Evolutionary conservation across 1,140 invertebrate genomes (phyloP).

Genomic region (Thaumatotibia leucotreta): DNA sequence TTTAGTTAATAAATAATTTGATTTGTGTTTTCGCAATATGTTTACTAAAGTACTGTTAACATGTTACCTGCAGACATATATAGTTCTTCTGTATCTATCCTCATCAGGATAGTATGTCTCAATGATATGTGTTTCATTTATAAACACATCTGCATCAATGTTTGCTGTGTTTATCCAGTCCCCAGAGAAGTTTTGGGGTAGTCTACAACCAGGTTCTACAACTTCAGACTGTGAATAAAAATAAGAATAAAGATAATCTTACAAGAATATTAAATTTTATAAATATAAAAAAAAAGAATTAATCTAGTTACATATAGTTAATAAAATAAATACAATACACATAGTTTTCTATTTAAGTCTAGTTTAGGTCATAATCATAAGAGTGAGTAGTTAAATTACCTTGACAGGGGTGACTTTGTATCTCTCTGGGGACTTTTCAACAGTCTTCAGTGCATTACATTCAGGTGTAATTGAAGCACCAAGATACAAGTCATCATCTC

Average conservation of each 20-base stretch:
- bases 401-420: conserved; percentile 90
- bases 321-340: too few species aligned
- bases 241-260: conserved; percentile 16
- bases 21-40: not conserved
- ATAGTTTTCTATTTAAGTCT: too few species aligned
- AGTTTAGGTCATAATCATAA: too few species aligned
- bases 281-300: not conserved
- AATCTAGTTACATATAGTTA: too few species aligned
- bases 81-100: conserved; percentile 90
- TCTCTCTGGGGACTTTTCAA: conserved; percentile 94
- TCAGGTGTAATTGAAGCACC: conserved; percentile 93
- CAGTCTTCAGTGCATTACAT: conserved; percentile 93
- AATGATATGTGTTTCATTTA: conserved; percentile 97
- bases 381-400: conserved; percentile 30
- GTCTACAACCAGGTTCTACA: conserved; percentile 91
- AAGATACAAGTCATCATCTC: conserved; percentile 94
- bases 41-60: not conserved
- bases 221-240: conserved; percentile 83
- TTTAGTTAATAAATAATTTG: not conserved
- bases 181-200: conserved; percentile 95
- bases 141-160: conserved; percentile 94
- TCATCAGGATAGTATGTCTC: conserved; percentile 96
- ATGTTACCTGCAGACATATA: conserved; percentile 89
- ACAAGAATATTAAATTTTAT: not conserved
- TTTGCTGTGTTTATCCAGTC: conserved; percentile 98